phyloP scores from a whole-genome alignment of 2,888 invertebrate genomes.

The Meghimatium bilineatum region DNA sequence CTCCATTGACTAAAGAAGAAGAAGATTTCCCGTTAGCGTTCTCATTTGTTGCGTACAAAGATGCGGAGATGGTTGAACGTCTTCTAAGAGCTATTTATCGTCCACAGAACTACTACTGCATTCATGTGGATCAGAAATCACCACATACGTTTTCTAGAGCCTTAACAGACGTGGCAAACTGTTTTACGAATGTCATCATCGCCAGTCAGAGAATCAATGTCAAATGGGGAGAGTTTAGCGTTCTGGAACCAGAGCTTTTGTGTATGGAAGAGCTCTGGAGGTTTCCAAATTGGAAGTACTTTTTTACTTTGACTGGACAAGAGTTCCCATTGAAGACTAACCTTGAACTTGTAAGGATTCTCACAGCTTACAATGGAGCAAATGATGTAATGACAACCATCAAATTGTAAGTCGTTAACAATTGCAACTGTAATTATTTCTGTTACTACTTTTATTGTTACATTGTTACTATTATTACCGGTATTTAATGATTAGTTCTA shows the following conservation, averaged over 20 bases:
- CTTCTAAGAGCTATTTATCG: slow-evolving; percentile 30
- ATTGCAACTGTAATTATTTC: not conserved
- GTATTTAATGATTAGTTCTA: not conserved
- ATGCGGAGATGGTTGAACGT: slow-evolving; percentile 34
- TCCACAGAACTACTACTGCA: slow-evolving; percentile 42
- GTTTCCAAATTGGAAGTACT: slow-evolving; percentile 48
- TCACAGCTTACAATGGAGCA: slow-evolving; percentile 66
- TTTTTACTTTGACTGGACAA: slow-evolving; percentile 72
- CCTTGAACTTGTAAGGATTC: slow-evolving; percentile 67
- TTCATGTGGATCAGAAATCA: slow-evolving; percentile 30
- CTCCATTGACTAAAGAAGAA: slow-evolving; percentile 28
- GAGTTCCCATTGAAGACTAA: slow-evolving; percentile 74
- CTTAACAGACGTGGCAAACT: slow-evolving; percentile 7
- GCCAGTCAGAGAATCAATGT: slow-evolving; percentile 26
- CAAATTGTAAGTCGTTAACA: slow-evolving; percentile 16
- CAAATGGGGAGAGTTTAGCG: slow-evolving; percentile 26
- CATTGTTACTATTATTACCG: not conserved
- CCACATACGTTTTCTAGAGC: not conserved
- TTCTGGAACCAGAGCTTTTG: slow-evolving; percentile 38
- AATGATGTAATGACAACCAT: slow-evolving; percentile 61
- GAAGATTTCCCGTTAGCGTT: slow-evolving; percentile 33
- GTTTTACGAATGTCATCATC: slow-evolving; percentile 28
- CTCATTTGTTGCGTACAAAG: slow-evolving; percentile 17
- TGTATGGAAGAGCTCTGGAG: slow-evolving; percentile 38
- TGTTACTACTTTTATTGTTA: not conserved